These are phyloP conservation scores for Ormyrus pomaceus DNA, from an alignment of 2,888 invertebrate genomes.

Conservation along the genomic window DNA sequence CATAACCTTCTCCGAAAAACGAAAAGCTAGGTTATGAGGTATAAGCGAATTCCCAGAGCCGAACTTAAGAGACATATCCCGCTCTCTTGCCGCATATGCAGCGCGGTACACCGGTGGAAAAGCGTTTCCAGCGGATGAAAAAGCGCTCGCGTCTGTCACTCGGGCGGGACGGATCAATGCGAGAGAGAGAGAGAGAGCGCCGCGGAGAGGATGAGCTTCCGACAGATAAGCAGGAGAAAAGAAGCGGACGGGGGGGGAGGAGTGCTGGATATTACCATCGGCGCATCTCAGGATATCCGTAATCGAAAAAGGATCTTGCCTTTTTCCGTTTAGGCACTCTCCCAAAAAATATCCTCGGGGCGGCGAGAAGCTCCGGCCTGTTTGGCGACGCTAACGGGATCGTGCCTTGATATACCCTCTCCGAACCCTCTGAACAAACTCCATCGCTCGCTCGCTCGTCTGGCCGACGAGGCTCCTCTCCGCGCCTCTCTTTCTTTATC, in stretches of 20 bases:
- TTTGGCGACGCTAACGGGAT: conserved; percentile 48
- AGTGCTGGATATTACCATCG: conserved; percentile 38
- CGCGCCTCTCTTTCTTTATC: conserved; percentile 13
- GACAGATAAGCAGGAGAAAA: not conserved
- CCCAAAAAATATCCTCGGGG: conserved; percentile 48
- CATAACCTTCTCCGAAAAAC: not conserved
- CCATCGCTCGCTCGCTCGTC: not conserved
- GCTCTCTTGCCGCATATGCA: not conserved
- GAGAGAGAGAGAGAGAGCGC: conserved; percentile 1
- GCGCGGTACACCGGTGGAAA: not conserved
- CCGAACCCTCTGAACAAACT: conserved; percentile 59
- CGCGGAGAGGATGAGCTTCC: not conserved
- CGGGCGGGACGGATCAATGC: conserved; percentile 28
- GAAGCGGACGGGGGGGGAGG: not conserved
- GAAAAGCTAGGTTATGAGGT: conserved; percentile 4
- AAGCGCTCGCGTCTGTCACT: conserved; percentile 23
- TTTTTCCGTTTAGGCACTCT: conserved; percentile 41
- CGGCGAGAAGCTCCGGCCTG: conserved; percentile 8
- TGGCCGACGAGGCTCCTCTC: not conserved
- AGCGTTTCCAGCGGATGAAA: not conserved
- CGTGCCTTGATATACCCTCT: conserved; percentile 52
- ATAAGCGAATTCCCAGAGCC: conserved; percentile 20
- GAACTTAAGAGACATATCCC: not conserved
- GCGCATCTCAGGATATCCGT: conserved; percentile 44
- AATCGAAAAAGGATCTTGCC: conserved; percentile 54